A percentile compares a stretch with the other conserved stretches of the same genome.
Conservation (phyloP, 1,140 invertebrate species). For the Drosophila parabipectinata region DNA sequence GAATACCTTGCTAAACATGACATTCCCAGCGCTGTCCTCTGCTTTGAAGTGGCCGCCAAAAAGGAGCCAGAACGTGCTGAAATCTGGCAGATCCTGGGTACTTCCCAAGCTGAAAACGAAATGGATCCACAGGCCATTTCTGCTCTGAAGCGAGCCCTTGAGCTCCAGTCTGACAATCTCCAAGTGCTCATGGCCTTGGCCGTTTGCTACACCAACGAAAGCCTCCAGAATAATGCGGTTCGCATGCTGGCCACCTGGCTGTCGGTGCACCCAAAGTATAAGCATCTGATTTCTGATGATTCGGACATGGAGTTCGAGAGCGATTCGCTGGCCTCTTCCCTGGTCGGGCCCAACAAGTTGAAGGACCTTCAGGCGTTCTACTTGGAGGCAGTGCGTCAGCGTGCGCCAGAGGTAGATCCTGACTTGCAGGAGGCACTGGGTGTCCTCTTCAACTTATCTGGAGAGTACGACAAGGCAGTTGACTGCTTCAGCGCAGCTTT, state of each 20-base stretch:
- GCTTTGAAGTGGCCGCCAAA: slow-evolving; percentile 98
- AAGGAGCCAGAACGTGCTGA: slow-evolving; percentile 92
- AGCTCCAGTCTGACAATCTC: slow-evolving; percentile 92
- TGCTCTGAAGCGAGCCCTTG: slow-evolving; percentile 93
- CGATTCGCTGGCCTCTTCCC: slow-evolving; percentile 56
- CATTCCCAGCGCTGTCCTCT: slow-evolving; percentile 96
- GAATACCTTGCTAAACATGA: slow-evolving; percentile 93
- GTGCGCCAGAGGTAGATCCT: slow-evolving; percentile 92
- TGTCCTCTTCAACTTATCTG: slow-evolving; percentile 96
- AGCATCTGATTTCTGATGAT: slow-evolving; percentile 87
- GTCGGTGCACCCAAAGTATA: slow-evolving; percentile 93
- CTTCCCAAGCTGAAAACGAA: slow-evolving; percentile 93
- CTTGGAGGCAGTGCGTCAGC: slow-evolving; percentile 93
- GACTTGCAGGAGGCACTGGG: slow-evolving; percentile 98
- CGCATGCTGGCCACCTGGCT: slow-evolving; percentile 92
- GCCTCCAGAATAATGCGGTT: slow-evolving; percentile 90
- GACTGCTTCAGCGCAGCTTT: slow-evolving; percentile 98
- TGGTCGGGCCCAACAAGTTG: slow-evolving; percentile 71
- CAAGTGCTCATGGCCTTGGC: slow-evolving; percentile 95
- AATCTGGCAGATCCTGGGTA: slow-evolving; percentile 93
- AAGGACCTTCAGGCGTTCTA: slow-evolving; percentile 91
- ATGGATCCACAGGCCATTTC: slow-evolving; percentile 93
- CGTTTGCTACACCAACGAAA: slow-evolving; percentile 98
- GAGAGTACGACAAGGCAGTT: slow-evolving; percentile 97
- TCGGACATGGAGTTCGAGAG: slow-evolving; percentile 50